phyloP scores from a whole-genome alignment of 1,140 invertebrate species.

The Drosophila prosaltans region DNA sequence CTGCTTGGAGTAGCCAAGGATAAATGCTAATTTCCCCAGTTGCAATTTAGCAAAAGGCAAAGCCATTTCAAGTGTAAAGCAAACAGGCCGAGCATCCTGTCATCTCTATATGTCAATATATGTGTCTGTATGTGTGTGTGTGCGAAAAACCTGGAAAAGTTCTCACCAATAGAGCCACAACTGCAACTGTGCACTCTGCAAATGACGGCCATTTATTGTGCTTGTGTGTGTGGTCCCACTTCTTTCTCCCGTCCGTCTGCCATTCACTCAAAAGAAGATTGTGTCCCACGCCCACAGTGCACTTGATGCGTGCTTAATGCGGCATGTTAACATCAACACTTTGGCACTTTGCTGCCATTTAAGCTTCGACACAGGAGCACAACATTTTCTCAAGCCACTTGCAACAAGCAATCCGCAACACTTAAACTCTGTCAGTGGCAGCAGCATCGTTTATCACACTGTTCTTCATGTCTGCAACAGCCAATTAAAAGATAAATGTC shows the following conservation, averaged over 20 bases:
- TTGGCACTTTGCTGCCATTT: slow-evolving; percentile 56
- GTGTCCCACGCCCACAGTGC: slow-evolving; percentile 29
- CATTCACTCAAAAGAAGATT: slow-evolving; percentile 42
- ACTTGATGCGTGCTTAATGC: slow-evolving; percentile 71
- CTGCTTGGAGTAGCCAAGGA: slow-evolving; percentile 29
- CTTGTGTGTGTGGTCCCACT: neutral
- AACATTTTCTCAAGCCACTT: slow-evolving; percentile 19
- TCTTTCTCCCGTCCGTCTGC: neutral
- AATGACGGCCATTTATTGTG: slow-evolving; percentile 45
- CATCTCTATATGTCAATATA: neutral
- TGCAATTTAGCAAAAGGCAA: slow-evolving; percentile 32
- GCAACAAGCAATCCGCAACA: neutral
- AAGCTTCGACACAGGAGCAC: slow-evolving; percentile 33
- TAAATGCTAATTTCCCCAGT: slow-evolving; percentile 64
- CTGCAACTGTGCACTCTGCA: slow-evolving; percentile 20
- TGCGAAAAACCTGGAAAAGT: slow-evolving; percentile 1
- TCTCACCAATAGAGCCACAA: neutral
- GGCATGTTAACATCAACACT: slow-evolving; percentile 63
- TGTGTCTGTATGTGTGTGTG: neutral
- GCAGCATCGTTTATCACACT: slow-evolving; percentile 18
- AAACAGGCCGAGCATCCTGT: slow-evolving; percentile 30
- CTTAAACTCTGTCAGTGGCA: slow-evolving; percentile 35
- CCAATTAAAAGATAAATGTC: slow-evolving; percentile 37
- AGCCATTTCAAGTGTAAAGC: slow-evolving; percentile 32
- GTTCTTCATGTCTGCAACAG: neutral